Evolutionary conservation across 2,113 vertebrate species (phyloP), one percentile per base, ranked within the genome.

Genomic region (Notothenia coriiceps): DNA sequence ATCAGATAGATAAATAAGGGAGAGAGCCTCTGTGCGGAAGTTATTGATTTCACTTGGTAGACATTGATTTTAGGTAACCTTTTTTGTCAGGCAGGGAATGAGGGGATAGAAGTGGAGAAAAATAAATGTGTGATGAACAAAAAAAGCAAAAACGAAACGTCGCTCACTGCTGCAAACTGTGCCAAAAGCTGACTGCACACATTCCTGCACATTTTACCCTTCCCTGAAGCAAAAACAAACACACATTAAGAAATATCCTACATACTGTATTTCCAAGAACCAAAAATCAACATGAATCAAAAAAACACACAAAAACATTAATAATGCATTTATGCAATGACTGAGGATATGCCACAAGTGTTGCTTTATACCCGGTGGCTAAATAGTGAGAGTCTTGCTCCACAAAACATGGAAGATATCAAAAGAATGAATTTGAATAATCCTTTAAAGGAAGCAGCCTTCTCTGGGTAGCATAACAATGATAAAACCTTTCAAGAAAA

Each of bases 11-110:
- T 91, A 89, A 93, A 88, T 82, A 88, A 84, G 65, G 81, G 11
- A 79, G 86, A 77, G 57, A 79, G 83, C 74, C 70, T 82, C 77
- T 69, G 77, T 85, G 83, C 70, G 60, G 77, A 79, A 44, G 29
- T 51, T 64, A 92, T 92, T 10, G 88, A 93, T 92, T 87, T 84
- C 22, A 73, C 70, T 70, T 46, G 70, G 80, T 83, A 51, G 40
- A n/a, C 67, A 91, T 91, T 79, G 88, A 94, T 92, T 94, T 81
- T 51, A 59, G 79, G 73, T 84, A 80, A 90, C 80, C 74, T 90
- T 88, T 40, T 40, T 89, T 82, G 89, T 93, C 79, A 64, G 80
- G 55, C 67, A 49, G 55, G 54, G 85, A 82, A 89, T 75, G 70
- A 84, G 54, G 35, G 64, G 61, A 89, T 62, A 66, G 60, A 69